Evolutionary conservation across 2,113 vertebrate genomes (phyloP), one percentile per base, ranked within the genome.

Genomic region (Actenoides lindsayi): DNA sequence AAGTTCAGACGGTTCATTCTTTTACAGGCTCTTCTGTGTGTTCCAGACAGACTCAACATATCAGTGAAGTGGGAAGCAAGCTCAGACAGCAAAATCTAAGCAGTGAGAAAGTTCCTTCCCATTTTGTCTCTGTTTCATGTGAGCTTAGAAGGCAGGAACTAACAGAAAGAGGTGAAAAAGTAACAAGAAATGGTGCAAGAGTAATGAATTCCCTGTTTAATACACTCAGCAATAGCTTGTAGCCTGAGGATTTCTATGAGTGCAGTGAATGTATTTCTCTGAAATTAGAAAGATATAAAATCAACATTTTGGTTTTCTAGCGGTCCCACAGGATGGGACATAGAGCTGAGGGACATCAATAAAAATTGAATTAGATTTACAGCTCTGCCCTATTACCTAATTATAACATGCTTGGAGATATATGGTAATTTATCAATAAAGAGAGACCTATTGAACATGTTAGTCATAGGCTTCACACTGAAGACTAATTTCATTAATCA

Each of bases 361-460:
- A 96, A 86, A 93, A 96, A 96, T 85, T 90, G 90, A 95, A 96
- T 96, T 96, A 96, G 85, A 87, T 96, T 94, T 96, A 89, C 88
- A 85, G 67, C 74, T 88, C 81, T 95, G 54, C 37, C 57, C 92
- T 89, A 89, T 96, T 96, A 96, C 87, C 93, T 96, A 91, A 95
- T 97, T 96, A 91, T 85, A 94, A 48, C 44, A 69, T 85, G 48
- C 76, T 96, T 95, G 90, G 67, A 87, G 63, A 85, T 93, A 80
- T 78, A 95, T 95, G 83, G 84, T 97, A 95, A 97, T 96, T 96
- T 95, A 96, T 95, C 95, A 96, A 50, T 97, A 83, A 90, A 82
- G 57, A 93, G 76, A 95, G 44, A 79, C n/a, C 78, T 92, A 95
- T 92, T 95, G 97, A 95, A 94, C 39, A 46, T 70, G 78, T 82